Evolutionary conservation across 2,113 vertebrate genomes (phyloP).

Genomic region (Thomomys bottae): DNA sequence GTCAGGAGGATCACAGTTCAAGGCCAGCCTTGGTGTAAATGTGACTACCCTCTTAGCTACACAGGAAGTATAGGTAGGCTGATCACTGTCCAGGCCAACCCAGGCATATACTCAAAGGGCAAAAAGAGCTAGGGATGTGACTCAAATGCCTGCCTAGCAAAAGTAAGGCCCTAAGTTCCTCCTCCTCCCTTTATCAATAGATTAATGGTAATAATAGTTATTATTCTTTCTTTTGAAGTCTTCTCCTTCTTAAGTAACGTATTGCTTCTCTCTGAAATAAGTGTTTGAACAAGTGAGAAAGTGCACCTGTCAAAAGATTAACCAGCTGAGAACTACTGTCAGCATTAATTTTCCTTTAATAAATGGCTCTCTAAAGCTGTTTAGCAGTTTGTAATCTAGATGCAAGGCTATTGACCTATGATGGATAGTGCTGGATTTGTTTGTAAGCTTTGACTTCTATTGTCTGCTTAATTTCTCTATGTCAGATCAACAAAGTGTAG

Average conservation of each 20-base stretch:
- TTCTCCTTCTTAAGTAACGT: conserved; percentile 81
- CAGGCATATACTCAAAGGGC: too few species aligned
- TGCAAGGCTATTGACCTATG: conserved; percentile 85
- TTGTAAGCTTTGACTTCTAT: conserved; percentile 88
- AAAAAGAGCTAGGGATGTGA: too few species aligned
- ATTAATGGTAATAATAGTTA: background rate
- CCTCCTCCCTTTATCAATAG: too few species aligned
- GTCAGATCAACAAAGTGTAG: conserved; percentile 85
- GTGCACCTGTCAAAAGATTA: conserved; percentile 88
- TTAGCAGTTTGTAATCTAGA: conserved; percentile 88
- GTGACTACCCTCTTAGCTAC: too few species aligned
- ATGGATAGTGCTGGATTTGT: conserved; percentile 86
- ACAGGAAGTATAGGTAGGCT: too few species aligned
- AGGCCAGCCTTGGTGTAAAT: too few species aligned
- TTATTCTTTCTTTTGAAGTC: conserved; percentile 68
- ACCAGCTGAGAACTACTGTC: conserved; percentile 89
- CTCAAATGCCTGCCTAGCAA: too few species aligned
- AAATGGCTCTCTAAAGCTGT: conserved; percentile 88
- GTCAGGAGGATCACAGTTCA: too few species aligned
- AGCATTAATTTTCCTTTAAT: conserved; percentile 89
- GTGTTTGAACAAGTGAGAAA: conserved; percentile 87
- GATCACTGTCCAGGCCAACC: too few species aligned
- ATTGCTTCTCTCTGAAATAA: conserved; percentile 86
- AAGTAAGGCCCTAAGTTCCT: too few species aligned
- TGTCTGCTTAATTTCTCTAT: conserved; percentile 86